phyloP scores from a whole-genome alignment of 2,888 invertebrate genomes.

The Agrilus biguttatus region DNA sequence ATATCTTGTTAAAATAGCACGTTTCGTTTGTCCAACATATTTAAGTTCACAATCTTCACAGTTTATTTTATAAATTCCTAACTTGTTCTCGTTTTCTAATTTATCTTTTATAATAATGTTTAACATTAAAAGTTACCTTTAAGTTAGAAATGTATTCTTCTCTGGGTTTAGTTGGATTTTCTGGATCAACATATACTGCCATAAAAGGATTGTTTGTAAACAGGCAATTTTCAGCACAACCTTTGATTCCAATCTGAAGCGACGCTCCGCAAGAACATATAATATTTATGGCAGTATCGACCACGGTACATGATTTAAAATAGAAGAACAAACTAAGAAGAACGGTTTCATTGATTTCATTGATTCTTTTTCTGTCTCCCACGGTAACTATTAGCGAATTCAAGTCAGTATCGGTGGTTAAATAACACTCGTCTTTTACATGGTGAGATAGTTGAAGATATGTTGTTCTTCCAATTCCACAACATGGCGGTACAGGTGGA shows the following conservation, averaged over 20 bases:
- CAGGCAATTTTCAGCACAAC: slow-evolving; percentile 22
- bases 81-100: no score
- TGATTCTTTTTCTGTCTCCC: background rate
- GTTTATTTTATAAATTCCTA: no score
- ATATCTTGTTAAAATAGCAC: no score
- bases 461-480: no score
- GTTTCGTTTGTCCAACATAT: no score
- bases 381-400: background rate
- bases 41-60: no score
- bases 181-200: slow-evolving; percentile 1
- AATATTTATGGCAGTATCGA: slow-evolving; percentile 1
- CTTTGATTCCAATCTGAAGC: slow-evolving; percentile 11
- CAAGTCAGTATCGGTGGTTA: background rate
- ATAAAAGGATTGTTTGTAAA: slow-evolving; percentile 21
- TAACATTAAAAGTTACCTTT: no score
- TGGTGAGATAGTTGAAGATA: background rate
- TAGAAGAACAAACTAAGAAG: background rate
- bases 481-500: no score
- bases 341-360: background rate
- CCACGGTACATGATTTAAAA: background rate
- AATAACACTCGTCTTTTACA: background rate
- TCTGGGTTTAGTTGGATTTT: background rate
- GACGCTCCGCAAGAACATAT: slow-evolving; percentile 15
- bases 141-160: no score
- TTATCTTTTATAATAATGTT: no score